Conservation (phyloP, 2,797 vertebrate species). For the Phalanger gymnotis region DNA sequence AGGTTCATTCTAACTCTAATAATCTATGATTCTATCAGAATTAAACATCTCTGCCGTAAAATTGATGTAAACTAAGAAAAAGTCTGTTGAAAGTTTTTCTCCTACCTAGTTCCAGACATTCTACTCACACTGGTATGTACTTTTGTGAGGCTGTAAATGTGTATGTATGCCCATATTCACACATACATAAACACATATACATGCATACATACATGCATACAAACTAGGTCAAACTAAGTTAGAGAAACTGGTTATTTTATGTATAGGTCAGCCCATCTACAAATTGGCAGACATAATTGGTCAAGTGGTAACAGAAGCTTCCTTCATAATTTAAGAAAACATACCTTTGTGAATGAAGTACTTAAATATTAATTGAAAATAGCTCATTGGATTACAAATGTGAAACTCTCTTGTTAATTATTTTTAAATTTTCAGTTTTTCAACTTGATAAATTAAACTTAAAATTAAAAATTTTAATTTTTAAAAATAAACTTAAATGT, state of each 20-base stretch:
- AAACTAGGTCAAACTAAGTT: not conserved
- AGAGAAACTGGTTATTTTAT: not conserved
- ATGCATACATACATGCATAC: not conserved
- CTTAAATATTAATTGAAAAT: conserved; percentile 30
- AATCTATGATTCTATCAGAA: not conserved
- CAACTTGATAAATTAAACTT: too few relatives aligned
- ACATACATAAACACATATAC: not conserved
- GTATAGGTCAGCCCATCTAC: not conserved
- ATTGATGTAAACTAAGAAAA: conserved; percentile 16
- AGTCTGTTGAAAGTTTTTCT: not conserved
- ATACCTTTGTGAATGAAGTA: conserved; percentile 32
- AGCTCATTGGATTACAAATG: conserved; percentile 26
- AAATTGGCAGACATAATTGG: conserved; percentile 6
- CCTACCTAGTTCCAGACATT: conserved; percentile 4
- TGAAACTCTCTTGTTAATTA: not conserved
- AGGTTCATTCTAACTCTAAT: not conserved
- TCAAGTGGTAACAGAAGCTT: not conserved
- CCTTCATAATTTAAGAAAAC: conserved; percentile 19
- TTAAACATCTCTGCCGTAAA: not conserved
- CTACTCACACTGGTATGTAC: not conserved
- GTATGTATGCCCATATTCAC: not conserved
- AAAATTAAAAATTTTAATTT: too few relatives aligned
- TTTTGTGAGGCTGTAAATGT: conserved; percentile 30
- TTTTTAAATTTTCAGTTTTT: conserved; percentile 42
- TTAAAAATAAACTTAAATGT: conserved; percentile 43